Conservation (phyloP, 30 jellyfish, hydroid and myxozoan species). For the Hydractinia symbiolongicarpus region DNA sequence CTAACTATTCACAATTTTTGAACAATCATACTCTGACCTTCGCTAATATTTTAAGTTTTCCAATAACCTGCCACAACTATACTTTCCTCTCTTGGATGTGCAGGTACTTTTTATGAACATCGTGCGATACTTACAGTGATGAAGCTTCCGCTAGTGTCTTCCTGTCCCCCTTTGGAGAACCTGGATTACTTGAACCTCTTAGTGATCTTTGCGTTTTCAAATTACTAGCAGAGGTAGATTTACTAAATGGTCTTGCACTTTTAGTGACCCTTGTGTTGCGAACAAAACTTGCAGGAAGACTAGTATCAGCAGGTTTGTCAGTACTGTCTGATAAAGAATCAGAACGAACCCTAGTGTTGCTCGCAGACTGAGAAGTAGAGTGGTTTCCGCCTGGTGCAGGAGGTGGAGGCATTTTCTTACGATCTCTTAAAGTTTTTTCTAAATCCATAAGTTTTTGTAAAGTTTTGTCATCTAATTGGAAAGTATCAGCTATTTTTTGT, state of each 20-base stretch:
- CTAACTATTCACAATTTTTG: no score
- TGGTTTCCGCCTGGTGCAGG: constrained; percentile 40
- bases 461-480: constrained; percentile 33
- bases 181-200: constrained; percentile 37
- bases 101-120: no score
- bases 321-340: constrained; percentile 66
- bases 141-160: constrained; percentile 18
- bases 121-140: neutral
- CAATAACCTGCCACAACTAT: no score
- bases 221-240: constrained; percentile 36
- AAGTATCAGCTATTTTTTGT: constrained; percentile 20
- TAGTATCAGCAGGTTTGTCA: constrained; percentile 21
- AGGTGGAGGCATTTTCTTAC: constrained; percentile 90
- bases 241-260: constrained; percentile 67
- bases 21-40: no score
- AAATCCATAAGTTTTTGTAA: constrained; percentile 69
- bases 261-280: constrained; percentile 70
- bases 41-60: no score
- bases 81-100: no score
- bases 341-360: constrained; percentile 44
- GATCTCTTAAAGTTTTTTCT: constrained; percentile 67
- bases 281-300: constrained; percentile 56
- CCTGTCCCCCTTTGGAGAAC: constrained; percentile 46
- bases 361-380: constrained; percentile 26
- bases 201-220: constrained; percentile 26